A percentile compares a stretch with the other conserved stretches of the same genome.
Conservation (phyloP, 2,888 invertebrate species). For the Halocaridina rubra region DNA sequence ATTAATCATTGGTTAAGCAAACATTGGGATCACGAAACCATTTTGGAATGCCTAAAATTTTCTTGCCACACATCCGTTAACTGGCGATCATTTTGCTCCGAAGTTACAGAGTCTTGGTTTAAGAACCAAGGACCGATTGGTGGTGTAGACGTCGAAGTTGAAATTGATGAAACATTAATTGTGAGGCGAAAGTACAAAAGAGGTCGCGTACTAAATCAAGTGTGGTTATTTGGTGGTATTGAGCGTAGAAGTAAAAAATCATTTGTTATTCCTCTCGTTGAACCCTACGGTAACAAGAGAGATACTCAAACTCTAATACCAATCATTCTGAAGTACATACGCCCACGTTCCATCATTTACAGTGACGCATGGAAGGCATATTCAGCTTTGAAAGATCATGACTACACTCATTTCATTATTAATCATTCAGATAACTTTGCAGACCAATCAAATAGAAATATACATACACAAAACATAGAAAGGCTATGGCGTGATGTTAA, state of each 20-base stretch:
- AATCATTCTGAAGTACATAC: neutral
- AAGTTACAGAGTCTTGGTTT: neutral
- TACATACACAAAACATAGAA: neutral
- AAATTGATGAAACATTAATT: neutral
- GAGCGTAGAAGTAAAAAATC: constrained; percentile 2
- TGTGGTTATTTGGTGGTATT: constrained; percentile 12
- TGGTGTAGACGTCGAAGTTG: neutral
- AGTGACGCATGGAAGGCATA: neutral
- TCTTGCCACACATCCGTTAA: neutral
- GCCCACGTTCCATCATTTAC: neutral
- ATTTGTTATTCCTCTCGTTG: neutral
- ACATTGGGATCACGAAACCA: neutral
- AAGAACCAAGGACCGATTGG: neutral
- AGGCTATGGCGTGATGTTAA: neutral
- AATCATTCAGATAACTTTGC: constrained; percentile 3
- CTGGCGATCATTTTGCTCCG: neutral
- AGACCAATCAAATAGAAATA: neutral
- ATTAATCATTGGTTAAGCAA: neutral
- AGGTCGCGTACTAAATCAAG: neutral
- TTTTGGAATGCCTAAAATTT: neutral
- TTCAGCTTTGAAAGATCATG: neutral
- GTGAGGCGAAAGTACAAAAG: neutral
- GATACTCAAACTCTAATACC: neutral
- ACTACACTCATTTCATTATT: neutral
- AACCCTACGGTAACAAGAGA: neutral